Conservation (phyloP, 2,113 vertebrate genomes). For the Aleadryas rufinucha region DNA sequence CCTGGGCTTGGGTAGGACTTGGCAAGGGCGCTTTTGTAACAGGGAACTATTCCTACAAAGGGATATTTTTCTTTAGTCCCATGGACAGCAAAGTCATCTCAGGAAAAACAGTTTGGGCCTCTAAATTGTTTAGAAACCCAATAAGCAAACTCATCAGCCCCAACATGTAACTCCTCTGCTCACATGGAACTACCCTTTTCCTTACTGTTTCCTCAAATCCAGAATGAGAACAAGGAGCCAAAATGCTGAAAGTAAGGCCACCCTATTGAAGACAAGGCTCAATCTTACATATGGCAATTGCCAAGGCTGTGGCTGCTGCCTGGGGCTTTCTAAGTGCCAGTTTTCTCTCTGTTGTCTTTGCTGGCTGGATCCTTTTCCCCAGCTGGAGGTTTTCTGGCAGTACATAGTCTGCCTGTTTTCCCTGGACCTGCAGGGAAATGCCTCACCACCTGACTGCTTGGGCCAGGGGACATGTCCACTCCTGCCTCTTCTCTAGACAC, state of each 20-base stretch:
- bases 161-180: not conserved
- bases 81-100: accelerated
- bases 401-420: accelerated
- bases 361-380: not conserved
- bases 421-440: accelerated
- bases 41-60: not conserved
- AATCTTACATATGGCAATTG: not conserved
- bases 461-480: accelerated
- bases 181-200: not conserved
- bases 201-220: not conserved
- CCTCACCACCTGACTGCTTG: not conserved
- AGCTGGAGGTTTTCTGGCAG: not conserved
- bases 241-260: not conserved
- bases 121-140: not conserved
- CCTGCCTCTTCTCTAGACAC: not conserved
- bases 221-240: not conserved
- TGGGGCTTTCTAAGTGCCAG: accelerated
- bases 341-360: not conserved
- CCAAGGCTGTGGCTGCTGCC: not conserved
- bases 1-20: not conserved
- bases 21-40: not conserved
- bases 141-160: not conserved
- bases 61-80: not conserved
- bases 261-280: not conserved
- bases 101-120: not conserved